Evolutionary conservation across 2,797 vertebrate genomes (phyloP).

Genomic region (Anguilla marmorata): DNA sequence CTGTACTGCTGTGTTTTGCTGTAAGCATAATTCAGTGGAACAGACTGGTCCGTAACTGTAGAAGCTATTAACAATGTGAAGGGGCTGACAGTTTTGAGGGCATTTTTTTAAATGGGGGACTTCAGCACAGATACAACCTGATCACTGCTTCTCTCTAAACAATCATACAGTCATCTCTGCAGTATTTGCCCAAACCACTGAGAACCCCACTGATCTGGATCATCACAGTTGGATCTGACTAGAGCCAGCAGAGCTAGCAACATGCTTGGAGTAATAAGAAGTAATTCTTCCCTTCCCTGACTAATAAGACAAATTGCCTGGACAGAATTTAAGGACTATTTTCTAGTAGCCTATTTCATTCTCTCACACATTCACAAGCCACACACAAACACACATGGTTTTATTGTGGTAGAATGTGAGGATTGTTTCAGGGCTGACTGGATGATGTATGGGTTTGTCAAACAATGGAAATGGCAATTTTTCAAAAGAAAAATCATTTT

Average conservation of each 20-base stretch:
- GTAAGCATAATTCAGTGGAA: background rate
- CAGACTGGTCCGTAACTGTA: constrained; percentile 13
- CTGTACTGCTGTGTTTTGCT: background rate
- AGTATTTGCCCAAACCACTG: constrained; percentile 51
- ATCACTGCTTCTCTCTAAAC: constrained; percentile 43
- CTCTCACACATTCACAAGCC: too few relatives aligned
- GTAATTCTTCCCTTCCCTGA: constrained; percentile 62
- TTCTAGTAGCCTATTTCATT: background rate
- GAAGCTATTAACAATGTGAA: constrained; percentile 51
- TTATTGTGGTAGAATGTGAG: constrained; percentile 5
- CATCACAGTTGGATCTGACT: constrained; percentile 53
- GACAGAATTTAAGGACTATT: constrained; percentile 57
- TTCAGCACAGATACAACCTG: constrained; percentile 27
- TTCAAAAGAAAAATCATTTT: constrained; percentile 57
- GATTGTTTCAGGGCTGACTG: background rate
- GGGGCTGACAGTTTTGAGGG: background rate
- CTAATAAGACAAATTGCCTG: constrained; percentile 68
- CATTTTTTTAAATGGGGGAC: background rate
- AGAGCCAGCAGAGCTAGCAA: constrained; percentile 59
- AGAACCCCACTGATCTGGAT: constrained; percentile 66
- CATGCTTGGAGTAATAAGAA: constrained; percentile 71
- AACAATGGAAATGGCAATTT: background rate
- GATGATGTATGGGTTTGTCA: background rate
- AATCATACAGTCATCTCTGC: constrained; percentile 53
- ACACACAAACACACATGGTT: background rate